Evolutionary conservation across 2,888 invertebrate genomes (phyloP), one percentile per base, ranked within the genome.

Genomic region (Apamea crenata): DNA sequence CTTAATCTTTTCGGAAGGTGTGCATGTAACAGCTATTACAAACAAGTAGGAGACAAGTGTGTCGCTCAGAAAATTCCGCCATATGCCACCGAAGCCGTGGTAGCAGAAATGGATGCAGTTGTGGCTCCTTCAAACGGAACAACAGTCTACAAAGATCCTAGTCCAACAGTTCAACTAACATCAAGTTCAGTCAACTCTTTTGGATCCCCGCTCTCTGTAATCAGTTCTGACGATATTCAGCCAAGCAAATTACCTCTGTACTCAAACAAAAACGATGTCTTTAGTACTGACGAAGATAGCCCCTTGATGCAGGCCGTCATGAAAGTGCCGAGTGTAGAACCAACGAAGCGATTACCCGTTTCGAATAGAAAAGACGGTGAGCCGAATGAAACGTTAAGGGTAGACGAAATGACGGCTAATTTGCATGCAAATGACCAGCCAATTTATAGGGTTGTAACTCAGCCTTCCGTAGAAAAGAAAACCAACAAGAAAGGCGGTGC

Each of bases 1-100:
- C 98, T 99, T 50, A 98, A 99, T 94, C 97, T 99, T 21, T 99
- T 99, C 93, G 99, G 99, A 71, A 97, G 98, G 91, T 99, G 99
- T 91, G 98, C 98, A 83, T 99, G 99, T 93, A 98, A 98, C 88
- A 94, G 97, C 18, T 97, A 97, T 65, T 97, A 97, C 87, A 97
- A 97, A 82, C 98, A 98, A 95, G 95, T 97, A 44, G 98, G 98
- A 29, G 98, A 98, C 86, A 97, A 97, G 85, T 98, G 98, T 95
- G 93, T 98, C 77, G 93, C 95, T 14, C 93, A 93, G 81, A 97
- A 94, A 90, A 77, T 90, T 66, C 90, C 93, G 21, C 86, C 93
- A 2, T 94, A 94, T 70, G 92, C 93, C 7, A 95, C 96, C 16
- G 97, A 96, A 91, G 93, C 96, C 25, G 94, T 96, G 1, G 91